Percentiles rank a stretch among this genome's conserved stretches.
Evolutionary conservation across 2,888 invertebrate genomes (phyloP).

Genomic region (Bhutanitis thaidina): DNA sequence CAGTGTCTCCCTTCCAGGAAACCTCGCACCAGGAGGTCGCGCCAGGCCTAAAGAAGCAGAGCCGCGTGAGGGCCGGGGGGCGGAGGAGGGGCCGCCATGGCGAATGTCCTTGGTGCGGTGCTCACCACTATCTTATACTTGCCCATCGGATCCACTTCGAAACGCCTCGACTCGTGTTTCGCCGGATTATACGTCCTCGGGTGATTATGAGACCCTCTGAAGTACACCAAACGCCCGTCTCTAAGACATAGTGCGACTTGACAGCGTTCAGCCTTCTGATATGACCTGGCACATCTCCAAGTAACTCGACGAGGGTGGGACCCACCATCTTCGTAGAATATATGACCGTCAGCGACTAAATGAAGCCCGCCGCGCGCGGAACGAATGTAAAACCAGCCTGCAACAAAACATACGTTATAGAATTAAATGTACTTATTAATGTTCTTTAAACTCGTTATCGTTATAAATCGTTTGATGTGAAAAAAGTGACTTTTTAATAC

Average conservation of each 20-base stretch:
- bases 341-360: constrained; percentile 69
- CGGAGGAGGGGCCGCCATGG: constrained; percentile 43
- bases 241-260: constrained; percentile 71
- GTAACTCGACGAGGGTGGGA: constrained; percentile 71
- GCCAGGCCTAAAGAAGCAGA: constrained; percentile 73
- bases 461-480: too few relatives aligned
- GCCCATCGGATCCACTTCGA: constrained; percentile 72
- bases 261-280: constrained; percentile 72
- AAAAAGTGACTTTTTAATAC: too few relatives aligned
- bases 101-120: constrained; percentile 38
- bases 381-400: constrained; percentile 75
- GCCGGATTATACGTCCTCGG: constrained; percentile 67
- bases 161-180: constrained; percentile 68
- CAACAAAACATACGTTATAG: constrained; percentile 33
- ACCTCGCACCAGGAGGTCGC: constrained; percentile 76
- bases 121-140: constrained; percentile 72
- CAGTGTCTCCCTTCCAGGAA: constrained; percentile 61
- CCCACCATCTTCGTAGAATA: constrained; percentile 75
- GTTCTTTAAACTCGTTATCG: too few relatives aligned
- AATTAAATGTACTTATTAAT: background rate
- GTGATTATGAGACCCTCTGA: constrained; percentile 70
- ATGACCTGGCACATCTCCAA: constrained; percentile 72
- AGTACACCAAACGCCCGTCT: constrained; percentile 71
- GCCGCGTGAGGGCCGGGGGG: constrained; percentile 63
- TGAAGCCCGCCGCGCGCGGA: constrained; percentile 73